Percentiles rank a stretch among this genome's conserved stretches.
Evolutionary conservation across 2,113 vertebrate species (phyloP).

Genomic region (Phodopus roborovskii): DNA sequence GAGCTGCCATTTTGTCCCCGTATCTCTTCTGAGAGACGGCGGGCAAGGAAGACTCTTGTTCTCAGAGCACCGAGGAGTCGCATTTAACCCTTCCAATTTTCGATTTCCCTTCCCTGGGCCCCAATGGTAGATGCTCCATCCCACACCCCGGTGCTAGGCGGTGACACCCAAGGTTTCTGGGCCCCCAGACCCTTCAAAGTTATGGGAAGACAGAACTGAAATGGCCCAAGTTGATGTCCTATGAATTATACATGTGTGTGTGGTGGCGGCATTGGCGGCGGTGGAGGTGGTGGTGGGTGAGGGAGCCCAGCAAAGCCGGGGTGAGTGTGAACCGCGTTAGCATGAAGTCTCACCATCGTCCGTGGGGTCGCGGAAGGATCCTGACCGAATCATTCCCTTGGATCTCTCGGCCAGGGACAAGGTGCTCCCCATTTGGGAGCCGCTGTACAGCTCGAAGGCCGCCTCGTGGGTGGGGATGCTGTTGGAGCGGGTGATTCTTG

Average conservation of each 20-base stretch:
- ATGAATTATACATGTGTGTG: slow-evolving; percentile 23
- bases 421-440: slow-evolving; percentile 95
- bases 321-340: slow-evolving; percentile 74
- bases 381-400: slow-evolving; percentile 96
- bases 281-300: slow-evolving; percentile 10
- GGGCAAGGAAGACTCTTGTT: slow-evolving; percentile 26
- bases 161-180: slow-evolving; percentile 64
- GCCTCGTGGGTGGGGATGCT: slow-evolving; percentile 97
- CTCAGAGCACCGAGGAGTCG: not conserved
- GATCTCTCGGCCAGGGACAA: slow-evolving; percentile 95
- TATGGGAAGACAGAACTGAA: slow-evolving; percentile 49
- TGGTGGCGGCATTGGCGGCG: slow-evolving; percentile 21
- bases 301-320: slow-evolving; percentile 66
- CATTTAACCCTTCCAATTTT: not conserved
- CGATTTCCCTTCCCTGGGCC: slow-evolving; percentile 42
- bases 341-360: slow-evolving; percentile 92
- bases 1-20: not conserved
- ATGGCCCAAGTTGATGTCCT: slow-evolving; percentile 68
- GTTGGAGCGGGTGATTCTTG: slow-evolving; percentile 97
- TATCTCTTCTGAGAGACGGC: not conserved
- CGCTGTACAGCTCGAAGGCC: slow-evolving; percentile 93
- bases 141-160: slow-evolving; percentile 17
- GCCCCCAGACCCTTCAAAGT: slow-evolving; percentile 66
- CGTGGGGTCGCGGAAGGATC: slow-evolving; percentile 95
- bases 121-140: slow-evolving; percentile 10